Base-by-base conservation (phyloP, 2,113 vertebrate genomes). In the Orthochromis malagaraziensis region DNA sequence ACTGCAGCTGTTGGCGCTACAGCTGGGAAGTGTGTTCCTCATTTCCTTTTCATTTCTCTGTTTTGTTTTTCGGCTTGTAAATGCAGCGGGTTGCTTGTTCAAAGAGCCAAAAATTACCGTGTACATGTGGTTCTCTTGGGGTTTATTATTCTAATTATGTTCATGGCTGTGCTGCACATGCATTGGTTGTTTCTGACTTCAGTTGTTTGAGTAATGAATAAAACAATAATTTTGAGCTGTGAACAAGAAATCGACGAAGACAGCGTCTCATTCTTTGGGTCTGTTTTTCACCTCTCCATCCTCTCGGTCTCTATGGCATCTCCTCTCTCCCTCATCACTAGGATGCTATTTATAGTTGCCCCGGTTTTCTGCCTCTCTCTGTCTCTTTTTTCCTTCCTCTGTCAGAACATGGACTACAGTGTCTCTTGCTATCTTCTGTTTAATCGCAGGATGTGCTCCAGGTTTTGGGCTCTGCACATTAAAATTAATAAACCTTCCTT, bases 321-420 rank as follows among this genome's bases (percentile, higher is more conserved):
- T 93, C 86, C 84, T 88, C 90, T 91, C 88, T 92, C 90, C 83
- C 88, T 92, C 93, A 49, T 92, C 88, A 88, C 91, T 63, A 26
- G 81, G 87, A 57, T 88, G 92, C 93, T 96, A 95, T 97, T 97
- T 96, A 95, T 96, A 96, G 95, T 93, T 96, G 94, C 93, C 94
- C 95, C 89, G 94, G 83, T 96, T 96, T 95, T 84, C 87, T 92
- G 54, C 42, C 77, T 85, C 85, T 87, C 85, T 88, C 85, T 29
- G 21, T 84, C 79, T 92, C 83, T 90, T 91, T 88, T 91, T 91
- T 82, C 63, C 58, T 84, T 77, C 60, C 87, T 81, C 85, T 79
- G 53, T 87, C 87, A 90, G 84, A 89, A 90, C 88, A 89, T 83
- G 84, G 91, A 82, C 65, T 58, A 81, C 83, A 89, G 77, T 84